A percentile compares a stretch with the other conserved stretches of the same genome.
Conservation (phyloP, 1,140 invertebrate species). For the Ips typographus region DNA sequence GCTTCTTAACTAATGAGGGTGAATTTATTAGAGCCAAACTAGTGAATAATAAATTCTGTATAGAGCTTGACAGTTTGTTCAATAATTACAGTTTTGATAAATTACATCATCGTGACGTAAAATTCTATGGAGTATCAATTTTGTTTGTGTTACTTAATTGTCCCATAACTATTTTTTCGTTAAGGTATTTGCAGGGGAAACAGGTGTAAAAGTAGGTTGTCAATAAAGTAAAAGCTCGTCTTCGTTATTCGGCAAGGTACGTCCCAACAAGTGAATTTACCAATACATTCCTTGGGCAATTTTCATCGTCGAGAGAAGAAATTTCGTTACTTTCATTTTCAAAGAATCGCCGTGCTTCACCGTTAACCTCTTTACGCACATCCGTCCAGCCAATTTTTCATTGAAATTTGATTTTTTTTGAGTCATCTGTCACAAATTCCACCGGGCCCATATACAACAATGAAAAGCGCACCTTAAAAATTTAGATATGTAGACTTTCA, state of each 20-base stretch:
- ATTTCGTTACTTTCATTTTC: slow-evolving; percentile 36
- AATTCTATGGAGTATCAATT: not conserved
- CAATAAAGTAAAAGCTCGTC: slow-evolving; percentile 9
- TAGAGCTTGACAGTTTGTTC: not conserved
- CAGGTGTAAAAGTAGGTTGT: no score
- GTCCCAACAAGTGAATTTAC: slow-evolving; percentile 17
- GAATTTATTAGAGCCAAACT: no score
- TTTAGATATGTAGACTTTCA: not conserved
- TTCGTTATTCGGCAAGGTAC: slow-evolving; percentile 1
- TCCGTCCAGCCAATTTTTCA: slow-evolving; percentile 17
- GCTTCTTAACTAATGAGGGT: no score
- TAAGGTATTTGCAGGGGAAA: no score
- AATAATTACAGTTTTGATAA: not conserved
- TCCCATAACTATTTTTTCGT: no score
- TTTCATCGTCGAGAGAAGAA: slow-evolving; percentile 26
- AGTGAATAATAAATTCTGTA: no score
- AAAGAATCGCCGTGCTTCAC: slow-evolving; percentile 25
- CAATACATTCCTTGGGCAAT: not conserved
- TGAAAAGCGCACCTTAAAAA: not conserved
- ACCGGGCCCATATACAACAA: not conserved
- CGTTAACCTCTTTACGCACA: slow-evolving; percentile 31
- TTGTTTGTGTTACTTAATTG: not conserved
- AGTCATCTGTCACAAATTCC: not conserved
- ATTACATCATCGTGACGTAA: not conserved
- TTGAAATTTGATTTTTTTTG: not conserved